A percentile compares a stretch with the other conserved stretches of the same genome.
phyloP scores from a whole-genome alignment of 2,113 vertebrate species.

The Cyprinodon tularosa region DNA sequence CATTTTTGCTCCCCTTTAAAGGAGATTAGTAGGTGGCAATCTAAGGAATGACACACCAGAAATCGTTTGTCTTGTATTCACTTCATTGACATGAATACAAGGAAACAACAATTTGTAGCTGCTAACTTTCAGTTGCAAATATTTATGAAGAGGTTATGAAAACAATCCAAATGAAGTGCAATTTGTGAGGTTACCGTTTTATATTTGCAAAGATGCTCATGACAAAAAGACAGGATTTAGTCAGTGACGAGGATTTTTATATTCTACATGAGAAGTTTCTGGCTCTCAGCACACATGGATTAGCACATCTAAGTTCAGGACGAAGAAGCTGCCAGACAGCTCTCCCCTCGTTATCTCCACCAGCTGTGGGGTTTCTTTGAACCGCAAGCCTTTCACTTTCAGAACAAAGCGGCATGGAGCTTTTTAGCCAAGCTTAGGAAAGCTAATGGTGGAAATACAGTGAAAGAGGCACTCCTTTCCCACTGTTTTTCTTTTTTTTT shows the following conservation, averaged over 20 bases:
- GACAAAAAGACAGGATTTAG: constrained; percentile 39
- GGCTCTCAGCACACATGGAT: constrained; percentile 36
- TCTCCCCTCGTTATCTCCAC: constrained; percentile 32
- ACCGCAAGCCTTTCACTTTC: constrained; percentile 23
- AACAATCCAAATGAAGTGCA: constrained; percentile 2
- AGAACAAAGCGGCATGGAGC: constrained; percentile 54
- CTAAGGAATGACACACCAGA: not conserved
- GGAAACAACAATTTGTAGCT: not conserved
- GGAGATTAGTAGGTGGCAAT: not conserved
- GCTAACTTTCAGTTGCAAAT: not conserved
- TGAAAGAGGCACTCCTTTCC: constrained; percentile 30
- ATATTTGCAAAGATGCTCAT: not conserved
- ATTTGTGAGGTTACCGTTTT: constrained; percentile 10
- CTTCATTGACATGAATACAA: not conserved
- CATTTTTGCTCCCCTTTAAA: not conserved
- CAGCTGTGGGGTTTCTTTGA: constrained; percentile 52
- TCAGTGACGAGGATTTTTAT: constrained; percentile 19
- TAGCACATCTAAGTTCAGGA: constrained; percentile 43
- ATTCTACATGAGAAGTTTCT: constrained; percentile 36
- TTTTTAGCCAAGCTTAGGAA: constrained; percentile 44
- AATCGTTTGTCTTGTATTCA: not conserved
- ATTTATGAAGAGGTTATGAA: not conserved
- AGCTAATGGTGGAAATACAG: constrained; percentile 44
- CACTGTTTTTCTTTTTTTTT: constrained; percentile 52
- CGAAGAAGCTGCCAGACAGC: constrained; percentile 34